These are phyloP conservation scores for Amphimallon solstitiale DNA, from an alignment of 2,888 invertebrate genomes.

Conservation along the genomic window DNA sequence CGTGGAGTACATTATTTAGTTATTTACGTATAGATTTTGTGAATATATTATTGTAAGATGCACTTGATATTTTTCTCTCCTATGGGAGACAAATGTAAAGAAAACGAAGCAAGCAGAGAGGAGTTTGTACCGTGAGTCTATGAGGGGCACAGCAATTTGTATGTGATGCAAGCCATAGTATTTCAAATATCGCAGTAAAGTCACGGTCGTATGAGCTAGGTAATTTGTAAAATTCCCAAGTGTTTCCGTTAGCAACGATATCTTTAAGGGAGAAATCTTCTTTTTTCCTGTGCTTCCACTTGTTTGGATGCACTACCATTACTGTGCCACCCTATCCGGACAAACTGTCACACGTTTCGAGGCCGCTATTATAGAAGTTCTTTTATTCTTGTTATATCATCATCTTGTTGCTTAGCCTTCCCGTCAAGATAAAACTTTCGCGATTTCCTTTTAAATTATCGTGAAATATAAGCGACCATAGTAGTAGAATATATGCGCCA, in stretches of 20 bases:
- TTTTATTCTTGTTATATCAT: too few relatives aligned
- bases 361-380: too few relatives aligned
- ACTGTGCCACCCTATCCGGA: neutral
- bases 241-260: conserved; percentile 45
- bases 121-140: neutral
- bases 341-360: too few relatives aligned
- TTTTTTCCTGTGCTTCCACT: neutral
- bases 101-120: neutral
- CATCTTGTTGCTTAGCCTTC: too few relatives aligned
- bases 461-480: too few relatives aligned
- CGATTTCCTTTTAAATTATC: too few relatives aligned
- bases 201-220: conserved; percentile 35
- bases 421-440: too few relatives aligned
- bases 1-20: too few relatives aligned
- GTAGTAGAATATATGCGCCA: too few relatives aligned
- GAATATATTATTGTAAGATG: too few relatives aligned
- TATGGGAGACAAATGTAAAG: neutral
- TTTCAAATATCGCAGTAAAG: conserved; percentile 20
- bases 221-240: conserved; percentile 51
- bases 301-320: neutral
- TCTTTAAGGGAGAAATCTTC: conserved; percentile 37
- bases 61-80: neutral
- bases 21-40: too few relatives aligned
- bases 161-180: conserved; percentile 19
- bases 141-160: conserved; percentile 1